Evolutionary conservation across 2,113 vertebrate species (phyloP), one percentile per base, ranked within the genome.

Genomic region (Panthera uncia): DNA sequence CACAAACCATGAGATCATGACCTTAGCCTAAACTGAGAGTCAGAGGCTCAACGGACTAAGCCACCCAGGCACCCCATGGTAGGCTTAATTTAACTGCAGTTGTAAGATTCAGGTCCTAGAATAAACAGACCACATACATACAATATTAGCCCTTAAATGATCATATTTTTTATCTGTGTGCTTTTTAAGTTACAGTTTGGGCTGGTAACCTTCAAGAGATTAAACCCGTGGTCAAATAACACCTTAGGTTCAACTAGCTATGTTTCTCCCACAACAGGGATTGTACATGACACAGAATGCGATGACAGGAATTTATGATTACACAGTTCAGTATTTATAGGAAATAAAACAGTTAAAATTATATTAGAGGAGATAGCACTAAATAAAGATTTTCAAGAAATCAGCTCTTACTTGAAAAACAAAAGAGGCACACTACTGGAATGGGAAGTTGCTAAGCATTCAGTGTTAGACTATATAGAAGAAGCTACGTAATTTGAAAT

Each of bases 381-480:
- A 74, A 82, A 66, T 79, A 83, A 89, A 66, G 33, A 68, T 79
- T 96, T 92, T 76, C 29, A 92, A 73, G 38, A 94, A 93, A 94
- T 31, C 8, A 66, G 14, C 61, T 96, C 25, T 96, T 16, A 63
- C 16, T 55, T 90, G 36, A 88, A 50, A 91, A 79, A 80, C 0
- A 50, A 68, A 5, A 68, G 12, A 73, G 10, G 25, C 15, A 45
- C 41, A 36, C 57, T 55, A 81, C 52, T 21, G 38, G 10, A 82
- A 48, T 68, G 12, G 21, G 45, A 5, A 19, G 7, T 84, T 52
- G 0, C 63, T 69, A 61, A 83, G 81, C 65, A 65, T 45, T 29
- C 29, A 65, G 9, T 76, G 27, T 61, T 61, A 82, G 10, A 57
- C 5, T 83, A 73, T 50, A 16, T 15, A 71, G 21, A 93, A 87